Percentiles rank a stretch among this genome's conserved stretches.
Evolutionary conservation across 1,140 invertebrate genomes (phyloP).

Genomic region (Metaphire vulgaris): DNA sequence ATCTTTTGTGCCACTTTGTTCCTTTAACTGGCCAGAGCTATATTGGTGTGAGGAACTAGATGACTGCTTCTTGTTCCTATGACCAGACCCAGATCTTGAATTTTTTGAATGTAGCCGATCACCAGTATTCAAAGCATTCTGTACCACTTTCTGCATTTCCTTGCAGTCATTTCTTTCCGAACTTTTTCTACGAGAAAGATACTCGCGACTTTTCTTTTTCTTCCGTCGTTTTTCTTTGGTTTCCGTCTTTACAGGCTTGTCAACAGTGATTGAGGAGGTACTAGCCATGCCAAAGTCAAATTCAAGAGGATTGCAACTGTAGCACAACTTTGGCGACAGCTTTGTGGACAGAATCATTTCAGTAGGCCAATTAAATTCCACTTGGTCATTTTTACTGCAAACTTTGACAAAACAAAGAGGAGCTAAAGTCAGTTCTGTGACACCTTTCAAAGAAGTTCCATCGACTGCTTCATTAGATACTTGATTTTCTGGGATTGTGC

Average conservation of each 20-base stretch:
- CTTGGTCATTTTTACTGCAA: slow-evolving; percentile 5
- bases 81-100: too few relatives aligned
- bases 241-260: not conserved
- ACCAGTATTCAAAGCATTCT: too few relatives aligned
- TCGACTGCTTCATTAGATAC: too few relatives aligned
- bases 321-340: slow-evolving; percentile 30
- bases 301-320: slow-evolving; percentile 33
- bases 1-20: too few relatives aligned
- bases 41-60: too few relatives aligned
- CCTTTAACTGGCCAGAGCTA: too few relatives aligned
- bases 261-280: not conserved
- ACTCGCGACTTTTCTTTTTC: slow-evolving; percentile 25
- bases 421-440: not conserved
- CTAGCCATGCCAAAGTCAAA: slow-evolving; percentile 14
- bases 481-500: not conserved
- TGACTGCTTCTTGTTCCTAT: too few relatives aligned
- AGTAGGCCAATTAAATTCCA: slow-evolving; percentile 28
- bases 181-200: slow-evolving; percentile 5
- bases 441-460: not conserved
- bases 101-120: too few relatives aligned
- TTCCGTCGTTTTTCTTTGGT: slow-evolving; percentile 11
- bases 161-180: not conserved
- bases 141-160: too few relatives aligned
- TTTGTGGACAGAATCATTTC: slow-evolving; percentile 33
- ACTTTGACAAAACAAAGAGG: not conserved